These are phyloP conservation scores for Helicorthomorpha holstii DNA, from an alignment of 1,140 invertebrate genomes.

Conservation along the genomic window DNA sequence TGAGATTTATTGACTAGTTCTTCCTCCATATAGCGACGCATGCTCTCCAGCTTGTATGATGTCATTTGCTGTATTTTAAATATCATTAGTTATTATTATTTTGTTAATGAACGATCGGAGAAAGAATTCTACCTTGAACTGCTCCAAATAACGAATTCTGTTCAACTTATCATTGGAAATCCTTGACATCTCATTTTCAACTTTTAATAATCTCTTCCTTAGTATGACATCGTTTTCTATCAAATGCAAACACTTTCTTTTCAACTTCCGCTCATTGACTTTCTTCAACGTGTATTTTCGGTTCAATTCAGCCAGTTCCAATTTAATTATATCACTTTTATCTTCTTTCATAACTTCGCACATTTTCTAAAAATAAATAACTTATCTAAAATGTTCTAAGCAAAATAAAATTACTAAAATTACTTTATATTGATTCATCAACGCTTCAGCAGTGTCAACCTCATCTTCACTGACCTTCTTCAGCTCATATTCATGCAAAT, in stretches of 20 bases:
- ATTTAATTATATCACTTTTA: neutral
- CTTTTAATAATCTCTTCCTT: neutral
- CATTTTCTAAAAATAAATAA: neutral
- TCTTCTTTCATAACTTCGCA: too few relatives aligned
- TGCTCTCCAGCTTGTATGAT: neutral
- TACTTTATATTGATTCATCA: neutral
- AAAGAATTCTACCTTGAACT: neutral
- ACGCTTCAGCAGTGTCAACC: neutral
- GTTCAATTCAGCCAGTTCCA: neutral
- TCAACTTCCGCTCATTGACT: neutral
- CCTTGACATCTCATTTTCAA: neutral
- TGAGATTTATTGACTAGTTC: neutral
- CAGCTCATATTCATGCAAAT: neutral
- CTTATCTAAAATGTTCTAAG: neutral
- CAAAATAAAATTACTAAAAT: neutral
- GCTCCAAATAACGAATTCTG: neutral
- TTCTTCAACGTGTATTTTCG: neutral
- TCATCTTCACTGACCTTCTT: neutral
- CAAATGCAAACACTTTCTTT: neutral
- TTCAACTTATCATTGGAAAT: neutral
- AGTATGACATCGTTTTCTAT: neutral
- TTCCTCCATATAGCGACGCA: neutral
- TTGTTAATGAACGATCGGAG: too few relatives aligned
- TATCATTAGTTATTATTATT: neutral
- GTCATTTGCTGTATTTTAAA: neutral